These are phyloP conservation scores for Herpailurus yagouaroundi DNA, from an alignment of 2,113 vertebrate genomes.

Conservation along the genomic window DNA sequence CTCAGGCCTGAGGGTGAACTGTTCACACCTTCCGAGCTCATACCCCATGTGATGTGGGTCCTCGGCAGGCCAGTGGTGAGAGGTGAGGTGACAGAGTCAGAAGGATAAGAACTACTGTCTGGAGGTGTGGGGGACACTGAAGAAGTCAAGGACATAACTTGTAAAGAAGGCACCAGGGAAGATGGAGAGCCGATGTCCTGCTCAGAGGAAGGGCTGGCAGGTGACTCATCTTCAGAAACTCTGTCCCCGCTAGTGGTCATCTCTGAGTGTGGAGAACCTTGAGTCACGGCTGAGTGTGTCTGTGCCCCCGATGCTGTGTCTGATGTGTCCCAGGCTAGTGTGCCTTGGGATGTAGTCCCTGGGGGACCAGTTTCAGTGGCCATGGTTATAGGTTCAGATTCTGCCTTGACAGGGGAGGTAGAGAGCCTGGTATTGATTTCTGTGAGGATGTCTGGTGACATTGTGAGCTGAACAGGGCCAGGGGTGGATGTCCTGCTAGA, in stretches of 20 bases:
- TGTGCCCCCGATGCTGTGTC: fast-evolving
- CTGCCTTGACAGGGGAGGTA: not conserved
- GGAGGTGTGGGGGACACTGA: too few species aligned
- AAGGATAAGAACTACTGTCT: too few species aligned
- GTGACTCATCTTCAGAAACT: fast-evolving
- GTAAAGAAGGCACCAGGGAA: too few species aligned
- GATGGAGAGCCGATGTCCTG: too few species aligned
- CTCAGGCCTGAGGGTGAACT: not conserved
- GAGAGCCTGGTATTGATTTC: fast-evolving
- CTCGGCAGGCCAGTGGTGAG: not conserved
- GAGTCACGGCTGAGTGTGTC: fast-evolving
- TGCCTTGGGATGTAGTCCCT: too few species aligned
- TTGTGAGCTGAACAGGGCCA: too few species aligned
- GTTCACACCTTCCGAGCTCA: fast-evolving
- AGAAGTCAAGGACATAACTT: not conserved
- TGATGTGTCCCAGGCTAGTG: too few species aligned
- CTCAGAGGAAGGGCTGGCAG: not conserved
- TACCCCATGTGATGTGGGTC: fast-evolving
- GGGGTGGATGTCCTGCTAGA: not conserved
- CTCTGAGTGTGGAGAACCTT: fast-evolving
- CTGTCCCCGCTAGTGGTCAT: not conserved
- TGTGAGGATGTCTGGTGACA: not conserved
- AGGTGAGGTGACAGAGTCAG: too few species aligned
- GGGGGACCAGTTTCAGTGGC: fast-evolving
- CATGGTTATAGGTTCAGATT: not conserved